These are phyloP conservation scores for Apis mellifera DNA, from an alignment of 1,140 invertebrate species.

Conservation along the genomic window Amel_HAv3.1 CM009943.2:340001-340500, in stretches of 20 bases:
- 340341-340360: constrained; percentile 2
- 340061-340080: too few species aligned
- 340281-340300: constrained; percentile 4
- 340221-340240: background rate
- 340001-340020: too few species aligned
- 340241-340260: background rate
- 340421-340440: background rate
- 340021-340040: too few species aligned
- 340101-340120: too few species aligned
- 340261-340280: background rate
- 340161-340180: background rate
- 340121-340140: background rate
- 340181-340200: background rate
- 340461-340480: constrained; percentile 7
- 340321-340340: constrained; percentile 2
- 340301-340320: background rate
- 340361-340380: background rate
- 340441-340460: background rate
- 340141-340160: background rate
- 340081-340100: too few species aligned
- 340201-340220: background rate
- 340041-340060: too few species aligned
- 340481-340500: background rate
- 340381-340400: constrained; percentile 3
- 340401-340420: background rate